These are phyloP conservation scores for Seladonia tumulorum DNA, from an alignment of 2,888 invertebrate genomes.

Conservation along the genomic window DNA sequence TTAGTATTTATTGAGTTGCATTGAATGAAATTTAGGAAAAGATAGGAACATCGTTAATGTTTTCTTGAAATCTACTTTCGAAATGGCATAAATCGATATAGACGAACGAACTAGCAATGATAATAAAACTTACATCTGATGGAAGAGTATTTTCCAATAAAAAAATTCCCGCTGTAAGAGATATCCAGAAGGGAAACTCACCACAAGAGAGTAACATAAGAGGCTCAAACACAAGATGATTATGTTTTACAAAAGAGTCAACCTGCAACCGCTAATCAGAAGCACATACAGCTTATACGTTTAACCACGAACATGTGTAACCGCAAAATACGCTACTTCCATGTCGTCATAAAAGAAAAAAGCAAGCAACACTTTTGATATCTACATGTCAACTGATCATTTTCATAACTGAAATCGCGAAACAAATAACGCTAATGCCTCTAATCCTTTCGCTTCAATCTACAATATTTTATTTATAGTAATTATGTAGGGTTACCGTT, in stretches of 20 bases:
- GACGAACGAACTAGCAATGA: neutral
- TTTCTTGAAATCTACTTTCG: neutral
- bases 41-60: neutral
- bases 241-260: slow-evolving; percentile 9
- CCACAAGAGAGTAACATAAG: slow-evolving; percentile 11
- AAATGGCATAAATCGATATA: neutral
- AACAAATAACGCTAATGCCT: neutral
- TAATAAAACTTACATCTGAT: neutral
- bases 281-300: slow-evolving; percentile 7
- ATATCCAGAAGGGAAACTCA: slow-evolving; percentile 4
- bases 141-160: neutral
- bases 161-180: neutral
- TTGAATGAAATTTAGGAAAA: neutral
- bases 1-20: no score
- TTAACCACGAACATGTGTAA: slow-evolving; percentile 6
- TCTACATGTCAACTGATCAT: neutral
- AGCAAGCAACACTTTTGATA: neutral
- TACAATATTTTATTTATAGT: no score
- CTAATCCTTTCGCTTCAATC: neutral
- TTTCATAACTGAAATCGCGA: neutral
- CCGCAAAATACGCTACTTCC: slow-evolving; percentile 12
- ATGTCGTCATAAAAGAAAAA: neutral
- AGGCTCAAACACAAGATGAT: slow-evolving; percentile 11
- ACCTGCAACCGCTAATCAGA: slow-evolving; percentile 3
- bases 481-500: no score